phyloP scores from a whole-genome alignment of 2,797 vertebrate genomes.

The Sebastes aleutianus region DNA sequence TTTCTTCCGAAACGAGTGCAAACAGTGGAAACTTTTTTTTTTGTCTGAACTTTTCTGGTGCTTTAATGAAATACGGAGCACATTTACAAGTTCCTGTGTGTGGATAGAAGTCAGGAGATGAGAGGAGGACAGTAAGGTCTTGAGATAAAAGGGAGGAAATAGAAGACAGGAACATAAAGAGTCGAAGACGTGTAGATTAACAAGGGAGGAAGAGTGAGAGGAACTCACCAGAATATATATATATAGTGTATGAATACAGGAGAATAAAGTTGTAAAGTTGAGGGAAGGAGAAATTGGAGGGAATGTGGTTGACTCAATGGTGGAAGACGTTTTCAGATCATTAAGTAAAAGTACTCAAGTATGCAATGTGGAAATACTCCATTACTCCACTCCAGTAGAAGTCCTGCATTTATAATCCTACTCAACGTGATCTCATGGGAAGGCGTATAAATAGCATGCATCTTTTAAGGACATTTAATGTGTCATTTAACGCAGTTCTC shows the following conservation, averaged over 20 bases:
- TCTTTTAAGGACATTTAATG: no score
- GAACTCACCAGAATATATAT: neutral
- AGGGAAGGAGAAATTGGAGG: neutral
- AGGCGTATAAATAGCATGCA: no score
- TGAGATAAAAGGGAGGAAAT: neutral
- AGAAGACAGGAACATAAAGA: neutral
- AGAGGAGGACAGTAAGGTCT: neutral
- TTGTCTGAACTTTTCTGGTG: neutral
- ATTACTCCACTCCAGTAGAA: neutral
- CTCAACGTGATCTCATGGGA: no score
- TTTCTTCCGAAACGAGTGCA: neutral
- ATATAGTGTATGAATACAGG: neutral
- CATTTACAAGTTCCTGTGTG: neutral
- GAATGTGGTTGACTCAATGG: neutral
- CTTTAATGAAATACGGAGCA: neutral
- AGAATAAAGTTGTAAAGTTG: neutral
- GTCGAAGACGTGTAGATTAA: neutral
- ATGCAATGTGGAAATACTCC: neutral
- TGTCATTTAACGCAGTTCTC: no score
- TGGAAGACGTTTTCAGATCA: neutral
- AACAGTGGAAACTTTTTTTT: constrained; percentile 4
- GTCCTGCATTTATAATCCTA: neutral
- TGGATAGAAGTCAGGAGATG: neutral
- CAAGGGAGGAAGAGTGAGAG: neutral
- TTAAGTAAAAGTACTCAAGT: neutral